phyloP scores from a whole-genome alignment of 2,888 invertebrate species.

The Eristalis pertinax region DNA sequence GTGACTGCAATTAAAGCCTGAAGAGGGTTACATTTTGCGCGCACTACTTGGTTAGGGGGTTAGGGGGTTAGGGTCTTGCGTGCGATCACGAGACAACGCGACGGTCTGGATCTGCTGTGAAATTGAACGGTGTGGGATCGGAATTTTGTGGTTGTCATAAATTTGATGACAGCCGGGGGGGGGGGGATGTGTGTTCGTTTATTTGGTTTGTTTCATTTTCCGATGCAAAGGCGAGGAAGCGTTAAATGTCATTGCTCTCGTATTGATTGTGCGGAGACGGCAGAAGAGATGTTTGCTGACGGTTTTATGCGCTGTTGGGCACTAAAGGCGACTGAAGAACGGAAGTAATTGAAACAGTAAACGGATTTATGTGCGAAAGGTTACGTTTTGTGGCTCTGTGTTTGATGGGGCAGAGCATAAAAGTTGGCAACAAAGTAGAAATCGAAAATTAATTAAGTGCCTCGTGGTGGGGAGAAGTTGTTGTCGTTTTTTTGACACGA shows the following conservation, averaged over 20 bases:
- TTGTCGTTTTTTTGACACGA: not conserved
- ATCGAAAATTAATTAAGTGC: conserved; percentile 1
- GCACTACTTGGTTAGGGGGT: conserved; percentile 39
- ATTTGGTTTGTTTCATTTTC: not conserved
- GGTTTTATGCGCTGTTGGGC: not conserved
- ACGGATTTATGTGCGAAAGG: conserved; percentile 7
- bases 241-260: conserved; percentile 7
- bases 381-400: not conserved
- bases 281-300: not conserved
- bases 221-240: not conserved
- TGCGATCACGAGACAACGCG: conserved; percentile 2
- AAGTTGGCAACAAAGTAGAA: not conserved
- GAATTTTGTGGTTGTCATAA: conserved; percentile 60
- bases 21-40: conserved; percentile 47
- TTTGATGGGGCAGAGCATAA: not conserved
- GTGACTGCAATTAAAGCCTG: conserved; percentile 48
- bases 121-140: conserved; percentile 70
- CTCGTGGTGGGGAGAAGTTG: not conserved
- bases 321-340: not conserved
- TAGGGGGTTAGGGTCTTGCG: conserved; percentile 45
- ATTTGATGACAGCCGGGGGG: conserved; percentile 43
- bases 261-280: not conserved
- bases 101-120: conserved; percentile 29
- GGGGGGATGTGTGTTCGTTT: not conserved
- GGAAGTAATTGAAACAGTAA: conserved; percentile 7